Percentiles rank a stretch among this genome's conserved stretches.
Conservation (phyloP, 2,797 vertebrate genomes). For the Carcharodon carcharias region DNA sequence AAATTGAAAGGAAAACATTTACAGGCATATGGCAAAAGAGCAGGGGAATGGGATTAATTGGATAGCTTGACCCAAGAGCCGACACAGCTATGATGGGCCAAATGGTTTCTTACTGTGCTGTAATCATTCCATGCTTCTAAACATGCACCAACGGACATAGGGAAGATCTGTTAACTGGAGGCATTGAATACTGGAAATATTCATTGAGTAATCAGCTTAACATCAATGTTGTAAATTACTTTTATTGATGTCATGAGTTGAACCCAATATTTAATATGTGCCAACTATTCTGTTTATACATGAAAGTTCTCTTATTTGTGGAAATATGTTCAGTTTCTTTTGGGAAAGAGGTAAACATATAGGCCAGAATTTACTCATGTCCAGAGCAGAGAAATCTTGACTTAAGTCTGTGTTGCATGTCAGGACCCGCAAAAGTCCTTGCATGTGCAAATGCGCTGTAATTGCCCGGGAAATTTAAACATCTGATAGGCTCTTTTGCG, state of each 20-base stretch:
- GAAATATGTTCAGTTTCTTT: background rate
- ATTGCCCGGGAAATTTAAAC: too few species aligned
- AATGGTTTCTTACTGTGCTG: background rate
- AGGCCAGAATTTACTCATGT: too few species aligned
- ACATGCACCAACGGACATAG: background rate
- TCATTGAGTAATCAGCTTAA: background rate
- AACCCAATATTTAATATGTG: background rate
- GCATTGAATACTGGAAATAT: background rate
- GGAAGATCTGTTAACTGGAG: background rate
- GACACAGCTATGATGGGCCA: background rate
- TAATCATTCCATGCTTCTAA: background rate
- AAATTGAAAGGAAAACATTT: background rate
- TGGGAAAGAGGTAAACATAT: background rate
- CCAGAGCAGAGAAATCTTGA: too few species aligned
- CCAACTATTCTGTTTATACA: background rate
- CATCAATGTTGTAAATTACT: background rate
- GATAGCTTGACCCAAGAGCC: background rate
- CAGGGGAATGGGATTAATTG: background rate
- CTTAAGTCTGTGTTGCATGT: too few species aligned
- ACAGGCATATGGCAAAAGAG: background rate
- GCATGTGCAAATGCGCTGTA: too few species aligned
- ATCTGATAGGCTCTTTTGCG: too few species aligned
- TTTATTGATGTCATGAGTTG: background rate
- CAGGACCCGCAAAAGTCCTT: too few species aligned
- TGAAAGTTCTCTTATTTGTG: background rate